Conservation (phyloP, 2,113 vertebrate species). For the Sterrhoptilus dennistouni region DNA sequence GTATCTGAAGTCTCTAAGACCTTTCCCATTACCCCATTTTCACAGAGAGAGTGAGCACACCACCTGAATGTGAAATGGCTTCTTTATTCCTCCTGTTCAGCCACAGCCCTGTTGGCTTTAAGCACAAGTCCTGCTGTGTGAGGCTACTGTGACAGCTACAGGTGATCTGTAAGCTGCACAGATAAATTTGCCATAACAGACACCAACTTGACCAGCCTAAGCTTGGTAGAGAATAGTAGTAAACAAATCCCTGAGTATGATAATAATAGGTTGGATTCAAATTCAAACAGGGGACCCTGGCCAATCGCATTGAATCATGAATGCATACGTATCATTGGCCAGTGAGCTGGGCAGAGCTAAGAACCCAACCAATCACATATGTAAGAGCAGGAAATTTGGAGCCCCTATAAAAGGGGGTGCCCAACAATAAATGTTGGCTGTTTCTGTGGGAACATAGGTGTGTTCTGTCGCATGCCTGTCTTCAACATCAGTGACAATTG, state of each 20-base stretch:
- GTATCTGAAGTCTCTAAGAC: not conserved
- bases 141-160: not conserved
- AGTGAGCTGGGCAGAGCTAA: no score
- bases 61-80: not conserved
- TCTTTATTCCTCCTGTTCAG: not conserved
- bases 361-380: not conserved
- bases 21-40: not conserved
- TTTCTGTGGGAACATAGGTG: not conserved
- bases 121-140: not conserved
- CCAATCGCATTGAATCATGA: not conserved
- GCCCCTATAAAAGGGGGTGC: not conserved
- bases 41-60: not conserved
- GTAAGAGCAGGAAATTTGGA: no score
- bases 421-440: not conserved
- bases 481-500: not conserved
- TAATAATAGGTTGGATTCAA: not conserved
- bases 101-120: not conserved
- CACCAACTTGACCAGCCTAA: not conserved
- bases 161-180: not conserved
- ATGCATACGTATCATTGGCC: not conserved
- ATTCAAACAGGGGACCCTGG: not conserved
- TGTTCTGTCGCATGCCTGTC: not conserved
- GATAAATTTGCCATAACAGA: not conserved
- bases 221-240: not conserved
- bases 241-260: not conserved